Base-by-base conservation (phyloP, 2,797 vertebrate species). In the Falco novaeseelandiae region DNA sequence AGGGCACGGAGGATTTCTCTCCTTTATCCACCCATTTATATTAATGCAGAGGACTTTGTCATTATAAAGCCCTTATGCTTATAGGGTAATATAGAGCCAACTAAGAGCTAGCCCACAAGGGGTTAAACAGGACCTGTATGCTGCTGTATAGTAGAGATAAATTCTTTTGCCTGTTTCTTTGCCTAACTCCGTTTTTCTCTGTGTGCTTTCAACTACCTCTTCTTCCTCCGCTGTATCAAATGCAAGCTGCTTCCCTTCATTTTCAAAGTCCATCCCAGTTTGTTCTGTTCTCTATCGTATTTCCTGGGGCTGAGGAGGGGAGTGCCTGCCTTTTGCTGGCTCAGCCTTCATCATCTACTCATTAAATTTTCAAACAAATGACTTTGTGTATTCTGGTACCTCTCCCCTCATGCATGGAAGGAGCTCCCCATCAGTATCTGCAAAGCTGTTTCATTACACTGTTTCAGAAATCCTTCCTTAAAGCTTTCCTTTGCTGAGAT, bases 321-420 rank as follows among this genome's bases (percentile, higher is more conserved):
- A 83, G 34, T 12, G 48, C 38, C 74, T 82, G 42, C 76, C 67
- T 79, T 54, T 36, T 36, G 38, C 93, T 48, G 80, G 16, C 83
- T 82, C 76, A 83, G 72, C 83, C 94, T 89, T 77, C 96, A 91
- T 44, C 87, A 44, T 89, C 73, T 74, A 12, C 77, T 94, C 84
- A 89, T 87, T 82, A 92, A n/a, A 74, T 32, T 46, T 51, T 55
- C 73, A 26, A 62, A 74, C 78, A 96, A 87, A 89, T 73, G 78
- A 20, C 84, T 92, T 66, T 51, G 77, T 95, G 93, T 74, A 80
- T 49, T 26, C 65, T 48, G 2, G 2, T 67, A 23, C 42, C 61
- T 90, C 73, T 93, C 86, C 72, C 65, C 38, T 90, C 61, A 14
- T 12, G 84, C n/a, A 2, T 92, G 83, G 91, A 66, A 77, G 67